Conservation (phyloP, 1,140 invertebrate genomes). For the Caenorhabditis tropicalis region DNA sequence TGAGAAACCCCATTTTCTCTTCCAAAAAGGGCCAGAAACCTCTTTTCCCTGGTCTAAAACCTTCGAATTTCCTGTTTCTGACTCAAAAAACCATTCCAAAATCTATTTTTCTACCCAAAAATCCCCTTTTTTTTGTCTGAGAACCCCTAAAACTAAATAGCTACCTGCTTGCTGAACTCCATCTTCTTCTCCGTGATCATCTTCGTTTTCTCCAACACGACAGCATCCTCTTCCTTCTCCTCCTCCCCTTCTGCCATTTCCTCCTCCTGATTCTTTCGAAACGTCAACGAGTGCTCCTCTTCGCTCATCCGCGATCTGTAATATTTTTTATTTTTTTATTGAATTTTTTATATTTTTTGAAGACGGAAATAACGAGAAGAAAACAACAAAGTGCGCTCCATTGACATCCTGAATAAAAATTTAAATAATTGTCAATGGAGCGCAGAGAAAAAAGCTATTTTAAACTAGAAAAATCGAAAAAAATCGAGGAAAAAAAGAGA, state of each 20-base stretch:
- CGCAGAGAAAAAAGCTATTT: neutral
- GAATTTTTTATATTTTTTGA: neutral
- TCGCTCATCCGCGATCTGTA: neutral
- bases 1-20: too few relatives aligned
- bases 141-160: neutral
- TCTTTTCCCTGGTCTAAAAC: too few relatives aligned
- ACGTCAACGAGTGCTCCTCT: neutral
- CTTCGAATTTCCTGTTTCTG: too few relatives aligned
- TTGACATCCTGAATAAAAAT: too few relatives aligned
- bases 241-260: neutral
- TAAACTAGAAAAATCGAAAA: neutral
- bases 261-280: slow-evolving; percentile 2
- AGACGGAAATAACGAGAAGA: neutral
- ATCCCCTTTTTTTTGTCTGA: too few relatives aligned
- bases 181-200: neutral
- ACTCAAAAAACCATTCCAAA: too few relatives aligned
- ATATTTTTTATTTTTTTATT: neutral
- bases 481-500: neutral
- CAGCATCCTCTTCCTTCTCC: neutral
- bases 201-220: neutral
- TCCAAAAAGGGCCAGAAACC: too few relatives aligned
- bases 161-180: neutral
- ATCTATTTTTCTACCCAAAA: too few relatives aligned
- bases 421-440: too few relatives aligned
- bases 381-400: too few relatives aligned